Conservation (phyloP, 2,888 invertebrate genomes). For the Cryptocephalus moraei region DNA sequence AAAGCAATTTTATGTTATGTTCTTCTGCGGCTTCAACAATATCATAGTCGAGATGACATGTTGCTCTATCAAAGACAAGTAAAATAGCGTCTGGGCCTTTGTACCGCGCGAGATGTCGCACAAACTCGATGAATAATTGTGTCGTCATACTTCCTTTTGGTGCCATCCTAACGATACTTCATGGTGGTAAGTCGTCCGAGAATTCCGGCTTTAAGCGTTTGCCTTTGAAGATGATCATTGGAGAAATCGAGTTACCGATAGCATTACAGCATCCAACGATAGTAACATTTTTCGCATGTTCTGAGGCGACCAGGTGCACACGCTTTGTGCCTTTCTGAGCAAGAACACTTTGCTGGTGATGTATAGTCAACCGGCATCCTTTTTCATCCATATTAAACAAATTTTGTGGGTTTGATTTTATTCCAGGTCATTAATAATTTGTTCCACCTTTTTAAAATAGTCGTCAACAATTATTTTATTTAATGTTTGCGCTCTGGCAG, state of each 20-base stretch:
- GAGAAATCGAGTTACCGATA: not conserved
- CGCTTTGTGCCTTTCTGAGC: not conserved
- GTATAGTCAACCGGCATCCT: no score
- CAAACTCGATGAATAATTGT: slow-evolving; percentile 14
- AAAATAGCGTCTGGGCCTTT: slow-evolving; percentile 15
- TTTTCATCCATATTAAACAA: no score
- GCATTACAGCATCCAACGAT: slow-evolving; percentile 1
- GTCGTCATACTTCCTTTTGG: slow-evolving; percentile 21
- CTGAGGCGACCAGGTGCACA: not conserved
- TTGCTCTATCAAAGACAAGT: slow-evolving; percentile 25
- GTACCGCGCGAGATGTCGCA: slow-evolving; percentile 20
- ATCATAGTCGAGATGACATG: slow-evolving; percentile 21
- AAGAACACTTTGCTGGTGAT: no score
- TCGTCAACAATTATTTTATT: not conserved
- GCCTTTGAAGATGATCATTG: slow-evolving; percentile 2
- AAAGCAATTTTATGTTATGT: slow-evolving; percentile 22
- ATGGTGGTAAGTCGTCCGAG: slow-evolving; percentile 5
- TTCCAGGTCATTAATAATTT: not conserved
- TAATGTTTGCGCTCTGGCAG: not conserved
- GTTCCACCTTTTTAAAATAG: not conserved
- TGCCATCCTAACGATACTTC: slow-evolving; percentile 16
- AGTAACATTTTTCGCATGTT: slow-evolving; percentile 3
- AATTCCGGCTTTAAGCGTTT: slow-evolving; percentile 1
- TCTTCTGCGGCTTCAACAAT: slow-evolving; percentile 24
- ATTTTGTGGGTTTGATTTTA: no score